phyloP scores from a whole-genome alignment of 2,113 vertebrate genomes.

The Prolemur simus region DNA sequence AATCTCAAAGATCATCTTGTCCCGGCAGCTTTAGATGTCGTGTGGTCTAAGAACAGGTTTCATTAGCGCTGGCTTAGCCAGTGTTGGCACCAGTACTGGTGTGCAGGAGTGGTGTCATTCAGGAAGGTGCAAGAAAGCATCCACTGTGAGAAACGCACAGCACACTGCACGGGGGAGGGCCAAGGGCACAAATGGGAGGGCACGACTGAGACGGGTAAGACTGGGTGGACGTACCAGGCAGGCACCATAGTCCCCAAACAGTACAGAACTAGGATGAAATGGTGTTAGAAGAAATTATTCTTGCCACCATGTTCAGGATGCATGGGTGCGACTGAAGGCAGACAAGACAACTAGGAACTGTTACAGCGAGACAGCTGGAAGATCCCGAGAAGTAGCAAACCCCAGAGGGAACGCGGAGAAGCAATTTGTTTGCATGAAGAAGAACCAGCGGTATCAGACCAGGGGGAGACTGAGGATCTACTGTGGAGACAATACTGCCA shows the following conservation, averaged over 20 bases:
- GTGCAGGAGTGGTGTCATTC: background rate
- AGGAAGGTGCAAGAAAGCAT: too few species aligned
- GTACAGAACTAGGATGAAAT: background rate
- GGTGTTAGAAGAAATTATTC: background rate
- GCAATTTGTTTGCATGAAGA: too few species aligned
- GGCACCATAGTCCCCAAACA: background rate
- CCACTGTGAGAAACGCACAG: background rate
- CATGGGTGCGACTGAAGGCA: accelerated
- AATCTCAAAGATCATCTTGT: background rate
- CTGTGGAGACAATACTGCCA: too few species aligned
- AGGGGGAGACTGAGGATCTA: background rate
- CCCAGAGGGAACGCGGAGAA: background rate
- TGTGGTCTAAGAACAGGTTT: background rate
- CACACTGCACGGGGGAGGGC: background rate
- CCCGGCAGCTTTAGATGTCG: background rate
- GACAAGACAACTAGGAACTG: background rate
- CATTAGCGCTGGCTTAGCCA: background rate
- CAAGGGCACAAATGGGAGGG: background rate
- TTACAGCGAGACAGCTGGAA: background rate
- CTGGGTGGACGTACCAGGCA: too few species aligned
- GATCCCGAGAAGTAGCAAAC: background rate
- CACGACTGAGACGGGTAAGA: background rate
- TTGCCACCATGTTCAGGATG: accelerated
- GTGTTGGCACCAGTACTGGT: background rate
- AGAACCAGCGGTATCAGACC: background rate